phyloP scores from a whole-genome alignment of 1,140 invertebrate species.

The Oryzaephilus surinamensis region DNA sequence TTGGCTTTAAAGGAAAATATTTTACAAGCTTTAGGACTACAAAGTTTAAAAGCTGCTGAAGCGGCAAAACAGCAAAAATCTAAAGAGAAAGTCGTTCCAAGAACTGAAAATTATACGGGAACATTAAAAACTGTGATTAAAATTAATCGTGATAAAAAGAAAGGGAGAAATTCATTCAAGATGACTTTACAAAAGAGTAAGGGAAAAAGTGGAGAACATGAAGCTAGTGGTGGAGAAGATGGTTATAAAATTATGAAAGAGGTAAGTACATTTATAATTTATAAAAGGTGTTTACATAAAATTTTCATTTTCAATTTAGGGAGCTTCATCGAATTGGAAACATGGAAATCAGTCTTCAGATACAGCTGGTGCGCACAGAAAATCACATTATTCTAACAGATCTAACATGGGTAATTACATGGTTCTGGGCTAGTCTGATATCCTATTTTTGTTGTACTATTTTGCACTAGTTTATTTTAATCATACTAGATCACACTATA shows the following conservation, averaged over 20 bases:
- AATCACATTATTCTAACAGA: slow-evolving; percentile 54
- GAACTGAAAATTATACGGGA: slow-evolving; percentile 50
- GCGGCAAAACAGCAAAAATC: slow-evolving; percentile 42
- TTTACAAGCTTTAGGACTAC: slow-evolving; percentile 49
- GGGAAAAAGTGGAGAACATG: slow-evolving; percentile 37
- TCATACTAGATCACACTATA: slow-evolving; percentile 11
- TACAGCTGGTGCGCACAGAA: slow-evolving; percentile 50
- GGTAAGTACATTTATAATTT: slow-evolving; percentile 38
- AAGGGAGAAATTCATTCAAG: slow-evolving; percentile 57
- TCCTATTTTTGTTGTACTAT: slow-evolving; percentile 3
- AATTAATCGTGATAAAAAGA: slow-evolving; percentile 48
- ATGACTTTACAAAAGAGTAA: slow-evolving; percentile 68
- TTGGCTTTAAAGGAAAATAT: slow-evolving; percentile 50
- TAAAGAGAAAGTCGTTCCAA: slow-evolving; percentile 43
- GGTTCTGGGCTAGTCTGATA: slow-evolving; percentile 33
- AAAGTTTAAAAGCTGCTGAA: slow-evolving; percentile 50
- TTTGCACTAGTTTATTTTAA: slow-evolving; percentile 17
- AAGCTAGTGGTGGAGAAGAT: slow-evolving; percentile 45
- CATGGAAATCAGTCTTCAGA: slow-evolving; percentile 33
- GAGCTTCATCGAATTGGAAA: slow-evolving; percentile 24
- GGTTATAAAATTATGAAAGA: slow-evolving; percentile 69
- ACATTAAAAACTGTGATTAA: slow-evolving; percentile 72
- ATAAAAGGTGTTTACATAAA: not conserved
- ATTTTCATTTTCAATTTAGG: slow-evolving; percentile 13
- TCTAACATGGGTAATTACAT: slow-evolving; percentile 46